phyloP scores from a whole-genome alignment of 2,888 invertebrate genomes.

The Therioaphis trifolii region DNA sequence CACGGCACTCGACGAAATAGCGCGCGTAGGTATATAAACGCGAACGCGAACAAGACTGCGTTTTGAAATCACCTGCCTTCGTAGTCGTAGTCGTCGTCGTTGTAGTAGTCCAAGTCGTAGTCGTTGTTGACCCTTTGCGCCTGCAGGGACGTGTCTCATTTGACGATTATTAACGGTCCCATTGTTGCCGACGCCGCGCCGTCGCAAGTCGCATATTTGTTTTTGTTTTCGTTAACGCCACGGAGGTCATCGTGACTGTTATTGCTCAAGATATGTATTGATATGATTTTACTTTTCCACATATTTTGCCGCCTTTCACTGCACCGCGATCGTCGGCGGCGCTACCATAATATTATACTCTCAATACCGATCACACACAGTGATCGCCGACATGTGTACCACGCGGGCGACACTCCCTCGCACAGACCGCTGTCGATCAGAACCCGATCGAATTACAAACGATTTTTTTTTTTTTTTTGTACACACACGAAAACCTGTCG shows the following conservation, averaged over 20 bases:
- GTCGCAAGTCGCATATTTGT: constrained; percentile 41
- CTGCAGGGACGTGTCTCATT: constrained; percentile 28
- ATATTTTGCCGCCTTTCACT: constrained; percentile 54
- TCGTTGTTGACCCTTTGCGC: constrained; percentile 25
- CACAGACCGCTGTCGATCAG: not conserved
- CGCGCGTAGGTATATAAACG: too few relatives aligned
- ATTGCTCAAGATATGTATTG: constrained; percentile 21
- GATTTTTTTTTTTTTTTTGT: not conserved
- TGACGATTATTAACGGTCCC: constrained; percentile 51
- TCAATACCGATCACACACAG: constrained; percentile 7
- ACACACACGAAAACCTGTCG: constrained; percentile 29
- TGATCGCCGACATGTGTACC: constrained; percentile 16
- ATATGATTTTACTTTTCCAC: constrained; percentile 46
- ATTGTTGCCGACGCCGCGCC: constrained; percentile 27
- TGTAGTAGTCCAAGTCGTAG: too few relatives aligned
- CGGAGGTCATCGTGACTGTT: constrained; percentile 30
- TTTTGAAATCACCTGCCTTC: constrained; percentile 25
- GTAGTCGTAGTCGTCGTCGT: too few relatives aligned
- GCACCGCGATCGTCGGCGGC: not conserved
- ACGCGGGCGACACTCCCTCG: constrained; percentile 32
- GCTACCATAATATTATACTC: constrained; percentile 6
- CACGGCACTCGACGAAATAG: not conserved
- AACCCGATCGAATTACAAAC: not conserved
- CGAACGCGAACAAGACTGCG: not conserved
- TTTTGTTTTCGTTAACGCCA: constrained; percentile 25